Conservation (phyloP, 2,797 vertebrate genomes). For the Hipposideros larvatus region DNA sequence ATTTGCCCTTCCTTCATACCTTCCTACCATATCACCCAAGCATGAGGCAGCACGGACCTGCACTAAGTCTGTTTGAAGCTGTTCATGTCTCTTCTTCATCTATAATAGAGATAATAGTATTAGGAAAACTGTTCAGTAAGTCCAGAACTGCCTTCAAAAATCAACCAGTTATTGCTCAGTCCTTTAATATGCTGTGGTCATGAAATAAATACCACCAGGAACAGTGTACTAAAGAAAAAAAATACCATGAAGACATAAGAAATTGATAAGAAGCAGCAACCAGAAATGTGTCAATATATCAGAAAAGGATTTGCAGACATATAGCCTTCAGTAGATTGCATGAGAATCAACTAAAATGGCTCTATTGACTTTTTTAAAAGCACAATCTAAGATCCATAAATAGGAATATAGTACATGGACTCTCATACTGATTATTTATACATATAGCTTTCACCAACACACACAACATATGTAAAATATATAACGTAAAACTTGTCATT, state of each 20-base stretch:
- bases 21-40: not conserved
- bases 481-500: not conserved
- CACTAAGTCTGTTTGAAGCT: not conserved
- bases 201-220: slow-evolving; percentile 49
- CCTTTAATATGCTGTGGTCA: slow-evolving; percentile 21
- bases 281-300: not conserved
- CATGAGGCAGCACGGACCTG: not conserved
- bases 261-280: not conserved
- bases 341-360: slow-evolving; percentile 1
- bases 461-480: not conserved
- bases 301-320: not conserved
- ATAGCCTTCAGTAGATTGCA: not conserved
- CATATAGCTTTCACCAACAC: not conserved
- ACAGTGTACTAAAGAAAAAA: slow-evolving; percentile 47
- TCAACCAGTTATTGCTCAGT: slow-evolving; percentile 17
- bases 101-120: not conserved
- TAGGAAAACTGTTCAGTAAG: not conserved
- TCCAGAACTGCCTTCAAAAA: slow-evolving; percentile 17
- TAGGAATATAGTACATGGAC: slow-evolving; percentile 14
- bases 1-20: not conserved
- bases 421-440: slow-evolving; percentile 45
- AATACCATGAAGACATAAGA: not conserved
- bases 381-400: slow-evolving; percentile 6
- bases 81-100: not conserved
- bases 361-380: slow-evolving; percentile 52